Conservation (phyloP, 2,113 vertebrate genomes). For the Rhabdornis inornatus region DNA sequence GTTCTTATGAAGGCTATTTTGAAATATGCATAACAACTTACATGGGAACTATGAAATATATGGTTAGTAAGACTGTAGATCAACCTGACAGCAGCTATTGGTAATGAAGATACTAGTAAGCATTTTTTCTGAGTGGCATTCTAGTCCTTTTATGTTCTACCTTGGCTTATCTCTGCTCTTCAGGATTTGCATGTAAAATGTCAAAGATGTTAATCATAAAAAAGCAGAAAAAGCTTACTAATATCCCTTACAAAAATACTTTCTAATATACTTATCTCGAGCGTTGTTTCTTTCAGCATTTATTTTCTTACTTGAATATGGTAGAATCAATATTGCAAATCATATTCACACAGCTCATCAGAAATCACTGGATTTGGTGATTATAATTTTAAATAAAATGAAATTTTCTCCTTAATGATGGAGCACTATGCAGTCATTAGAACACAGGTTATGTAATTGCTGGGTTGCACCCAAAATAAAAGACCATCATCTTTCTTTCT, state of each 20-base stretch:
- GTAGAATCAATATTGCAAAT: conserved; percentile 10
- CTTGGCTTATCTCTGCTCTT: background rate
- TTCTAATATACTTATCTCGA: background rate
- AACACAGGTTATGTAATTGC: background rate
- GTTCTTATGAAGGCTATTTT: background rate
- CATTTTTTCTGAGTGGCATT: background rate
- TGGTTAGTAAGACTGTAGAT: background rate
- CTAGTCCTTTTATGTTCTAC: background rate
- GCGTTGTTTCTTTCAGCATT: background rate
- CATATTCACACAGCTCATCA: background rate
- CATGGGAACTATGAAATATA: background rate
- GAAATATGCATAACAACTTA: background rate
- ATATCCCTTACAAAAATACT: background rate
- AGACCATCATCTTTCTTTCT: background rate
- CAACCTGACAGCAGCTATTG: background rate
- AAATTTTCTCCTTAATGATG: background rate
- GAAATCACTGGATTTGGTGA: background rate
- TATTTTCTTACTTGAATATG: background rate
- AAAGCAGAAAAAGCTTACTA: background rate
- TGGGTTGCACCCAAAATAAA: background rate
- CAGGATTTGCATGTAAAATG: background rate
- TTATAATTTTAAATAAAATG: conserved; percentile 33
- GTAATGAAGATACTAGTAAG: background rate
- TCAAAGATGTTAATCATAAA: background rate
- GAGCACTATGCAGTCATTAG: background rate